Evolutionary conservation across 2,888 invertebrate species (phyloP).

Genomic region (Sicus ferrugineus): DNA sequence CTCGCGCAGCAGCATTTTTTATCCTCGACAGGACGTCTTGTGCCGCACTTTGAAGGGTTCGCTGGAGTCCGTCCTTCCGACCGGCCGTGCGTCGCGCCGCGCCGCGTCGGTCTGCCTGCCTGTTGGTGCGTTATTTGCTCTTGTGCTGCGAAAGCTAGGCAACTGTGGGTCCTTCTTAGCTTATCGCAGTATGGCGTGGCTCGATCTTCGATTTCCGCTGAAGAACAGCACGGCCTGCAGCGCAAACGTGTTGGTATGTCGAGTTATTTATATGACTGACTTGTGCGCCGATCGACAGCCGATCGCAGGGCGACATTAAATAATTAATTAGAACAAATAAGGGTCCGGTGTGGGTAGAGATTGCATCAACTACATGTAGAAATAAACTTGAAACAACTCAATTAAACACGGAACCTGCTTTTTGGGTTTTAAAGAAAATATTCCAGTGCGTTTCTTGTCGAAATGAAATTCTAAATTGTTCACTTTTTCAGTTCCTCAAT

Average conservation of each 20-base stretch:
- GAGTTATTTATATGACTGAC: slow-evolving; percentile 2
- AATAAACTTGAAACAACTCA: background rate
- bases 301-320: background rate
- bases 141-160: background rate
- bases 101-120: background rate
- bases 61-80: slow-evolving; percentile 1
- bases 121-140: background rate
- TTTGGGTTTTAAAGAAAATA: too few species aligned
- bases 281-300: background rate
- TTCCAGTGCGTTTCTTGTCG: background rate
- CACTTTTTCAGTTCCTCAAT: background rate
- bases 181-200: background rate
- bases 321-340: slow-evolving; percentile 17
- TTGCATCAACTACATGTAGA: background rate
- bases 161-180: background rate
- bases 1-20: background rate
- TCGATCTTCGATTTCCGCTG: slow-evolving; percentile 14
- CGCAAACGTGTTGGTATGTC: background rate
- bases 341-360: background rate
- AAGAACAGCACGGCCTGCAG: background rate
- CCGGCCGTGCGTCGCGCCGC: background rate
- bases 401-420: too few species aligned
- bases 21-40: too few species aligned
- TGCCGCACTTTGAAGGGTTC: background rate
- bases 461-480: background rate